These are phyloP conservation scores for Steatornis caripensis DNA, from an alignment of 2,113 vertebrate species.

Conservation along the genomic window DNA sequence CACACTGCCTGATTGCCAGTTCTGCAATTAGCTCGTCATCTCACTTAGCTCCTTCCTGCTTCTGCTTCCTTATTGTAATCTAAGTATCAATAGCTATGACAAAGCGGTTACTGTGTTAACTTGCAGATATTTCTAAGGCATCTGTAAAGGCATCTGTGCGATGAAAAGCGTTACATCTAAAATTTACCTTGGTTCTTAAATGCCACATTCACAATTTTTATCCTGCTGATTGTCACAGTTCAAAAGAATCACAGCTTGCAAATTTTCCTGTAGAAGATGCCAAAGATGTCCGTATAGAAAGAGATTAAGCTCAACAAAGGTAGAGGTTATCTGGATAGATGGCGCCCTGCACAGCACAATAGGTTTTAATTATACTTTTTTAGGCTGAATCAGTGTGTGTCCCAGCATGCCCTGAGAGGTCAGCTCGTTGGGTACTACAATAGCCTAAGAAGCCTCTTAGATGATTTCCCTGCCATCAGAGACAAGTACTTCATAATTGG, in stretches of 20 bases:
- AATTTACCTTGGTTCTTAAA: neutral
- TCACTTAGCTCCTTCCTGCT: neutral
- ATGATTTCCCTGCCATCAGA: slow-evolving; percentile 62
- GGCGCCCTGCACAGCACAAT: accelerated
- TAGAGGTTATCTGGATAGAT: neutral
- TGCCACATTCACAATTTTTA: neutral
- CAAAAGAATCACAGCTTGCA: neutral
- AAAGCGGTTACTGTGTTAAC: neutral
- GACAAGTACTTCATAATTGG: slow-evolving; percentile 71
- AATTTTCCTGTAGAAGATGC: neutral
- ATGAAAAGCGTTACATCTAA: neutral
- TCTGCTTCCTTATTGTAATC: neutral
- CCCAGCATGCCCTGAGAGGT: slow-evolving; percentile 58
- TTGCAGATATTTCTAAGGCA: neutral
- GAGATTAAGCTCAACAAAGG: neutral
- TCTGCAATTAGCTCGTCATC: neutral
- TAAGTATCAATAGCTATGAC: neutral
- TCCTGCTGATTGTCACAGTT: neutral
- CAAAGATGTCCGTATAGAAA: neutral
- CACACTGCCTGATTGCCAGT: neutral
- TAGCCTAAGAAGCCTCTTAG: slow-evolving; percentile 66
- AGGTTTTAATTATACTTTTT: neutral
- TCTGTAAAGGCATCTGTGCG: neutral
- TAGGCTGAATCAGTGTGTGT: slow-evolving; percentile 65
- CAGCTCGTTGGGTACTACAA: slow-evolving; percentile 69